Base-by-base conservation (phyloP, 2,113 vertebrate species). In the Polypterus senegalus region DNA sequence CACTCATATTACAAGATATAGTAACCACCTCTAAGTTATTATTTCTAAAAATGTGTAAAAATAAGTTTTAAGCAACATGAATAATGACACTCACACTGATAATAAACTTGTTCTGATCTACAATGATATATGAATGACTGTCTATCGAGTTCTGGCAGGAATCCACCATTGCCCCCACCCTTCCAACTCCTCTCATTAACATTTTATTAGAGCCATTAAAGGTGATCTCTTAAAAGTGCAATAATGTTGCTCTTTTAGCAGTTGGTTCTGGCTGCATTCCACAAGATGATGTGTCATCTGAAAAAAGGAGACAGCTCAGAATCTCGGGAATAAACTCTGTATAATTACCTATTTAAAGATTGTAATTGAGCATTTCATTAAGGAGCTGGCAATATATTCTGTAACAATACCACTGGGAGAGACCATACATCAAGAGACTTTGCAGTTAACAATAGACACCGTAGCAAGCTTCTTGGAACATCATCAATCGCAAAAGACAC, bases 311-410 rank as follows among this genome's bases (percentile, higher is more conserved):
- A 79, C 75, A 69, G 72, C 74, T 74, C 72, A 70, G 72, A 72
- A 78, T 77, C 76, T 75, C 61, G 76, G 79, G 76, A 79, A 77
- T 79, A 79, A 75, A 67, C 65, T 70, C 68, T 77, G 76, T 74
- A 81, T 83, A 83, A 84, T 84, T 81, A 83, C 77, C 73, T 76
- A 77, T 79, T 82, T 79, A 81, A 76, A 80, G 77, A 71, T 71
- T 70, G 66, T 82, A 79, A 82, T 81, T 81, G 79, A 79, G 77
- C 76, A 78, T 82, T 81, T 80, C 78, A 83, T 84, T 83, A 79
- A 78, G 72, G 73, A 73, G 71, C 71, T 74, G 70, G 77, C 78
- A 70, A 64, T 67, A 75, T 72, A 74, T 81, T 77, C 70, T 72
- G 69, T 70, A 72, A 76, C 73, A 69, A 60, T 57, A 70, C 67